phyloP scores from a whole-genome alignment of 2,888 invertebrate genomes.

The Sepiola atlantica region DNA sequence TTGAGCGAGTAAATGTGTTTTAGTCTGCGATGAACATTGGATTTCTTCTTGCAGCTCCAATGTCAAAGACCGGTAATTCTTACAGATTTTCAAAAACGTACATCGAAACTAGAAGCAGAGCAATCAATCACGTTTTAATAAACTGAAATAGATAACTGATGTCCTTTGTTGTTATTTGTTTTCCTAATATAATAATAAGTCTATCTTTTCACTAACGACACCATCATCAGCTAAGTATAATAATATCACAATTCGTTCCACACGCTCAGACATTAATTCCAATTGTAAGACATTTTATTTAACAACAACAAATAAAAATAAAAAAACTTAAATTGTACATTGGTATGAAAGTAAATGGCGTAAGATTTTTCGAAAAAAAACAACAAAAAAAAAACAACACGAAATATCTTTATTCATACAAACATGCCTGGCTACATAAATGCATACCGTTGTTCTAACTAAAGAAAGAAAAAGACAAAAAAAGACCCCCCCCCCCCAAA shows the following conservation, averaged over 20 bases:
- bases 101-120: background rate
- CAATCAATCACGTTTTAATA: too few species aligned
- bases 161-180: too few species aligned
- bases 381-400: background rate
- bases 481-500: too few species aligned
- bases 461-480: too few species aligned
- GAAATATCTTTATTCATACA: background rate
- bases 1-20: background rate
- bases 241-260: background rate
- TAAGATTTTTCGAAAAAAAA: too few species aligned
- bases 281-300: background rate
- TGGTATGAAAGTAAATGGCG: background rate
- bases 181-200: too few species aligned
- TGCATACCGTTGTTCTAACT: too few species aligned
- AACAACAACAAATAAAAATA: background rate
- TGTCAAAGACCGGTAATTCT: background rate
- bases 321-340: background rate
- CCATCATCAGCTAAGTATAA: constrained; percentile 15
- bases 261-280: background rate
- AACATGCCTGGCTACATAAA: too few species aligned
- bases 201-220: background rate
- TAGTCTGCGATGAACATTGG: background rate
- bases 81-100: background rate
- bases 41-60: background rate
- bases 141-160: too few species aligned